Evolutionary conservation across 1,140 invertebrate genomes (phyloP), one percentile per base, ranked within the genome.

Genomic region (Nebria ingens): DNA sequence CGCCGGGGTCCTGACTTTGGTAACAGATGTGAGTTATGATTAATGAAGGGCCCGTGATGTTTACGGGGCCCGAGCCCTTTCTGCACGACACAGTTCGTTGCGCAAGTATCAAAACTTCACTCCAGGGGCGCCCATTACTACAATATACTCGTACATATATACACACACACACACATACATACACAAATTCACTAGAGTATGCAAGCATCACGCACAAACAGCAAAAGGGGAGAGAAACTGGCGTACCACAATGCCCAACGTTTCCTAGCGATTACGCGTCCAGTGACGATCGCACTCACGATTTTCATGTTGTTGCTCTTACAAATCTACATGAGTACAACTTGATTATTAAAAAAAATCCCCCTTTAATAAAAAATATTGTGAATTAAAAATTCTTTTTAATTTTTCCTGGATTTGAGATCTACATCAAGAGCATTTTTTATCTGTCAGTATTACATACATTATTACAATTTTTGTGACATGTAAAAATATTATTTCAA

Each of bases 101-200:
- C 63, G 62, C 64, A 62, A 66, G 64, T 68, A 67, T 67, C 64
- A 65, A 67, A 68, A 67, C 66, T 67, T 62, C 60, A 55, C 58
- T 59, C 54, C 59, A 63, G 57, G 66, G 13, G 17, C 22, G 25
- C 20, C 19, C 23, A 21, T 56, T 12, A 20, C 19, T 54, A 20
- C 49, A 21, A 11, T 38, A 21, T 56, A 56, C 25, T 34, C 25
- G n/a, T 34, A n/a, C 25, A 34, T 9, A n/a, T n/a, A 9, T n/a
- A 34, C 25, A 34, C 25, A 34, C 25, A n/a, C 25, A 34, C 25
- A 34, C 25, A 34, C 25, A 34, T 34, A 34, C n/a, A 34, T n/a
- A n/a, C n/a, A n/a, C n/a, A n/a, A n/a, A n/a, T n/a, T n/a, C n/a
- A n/a, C n/a, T n/a, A n/a, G n/a, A n/a, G 6, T 34, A 34, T 34